phyloP scores from a whole-genome alignment of 2,113 vertebrate genomes.

The Globicephala melas region DNA sequence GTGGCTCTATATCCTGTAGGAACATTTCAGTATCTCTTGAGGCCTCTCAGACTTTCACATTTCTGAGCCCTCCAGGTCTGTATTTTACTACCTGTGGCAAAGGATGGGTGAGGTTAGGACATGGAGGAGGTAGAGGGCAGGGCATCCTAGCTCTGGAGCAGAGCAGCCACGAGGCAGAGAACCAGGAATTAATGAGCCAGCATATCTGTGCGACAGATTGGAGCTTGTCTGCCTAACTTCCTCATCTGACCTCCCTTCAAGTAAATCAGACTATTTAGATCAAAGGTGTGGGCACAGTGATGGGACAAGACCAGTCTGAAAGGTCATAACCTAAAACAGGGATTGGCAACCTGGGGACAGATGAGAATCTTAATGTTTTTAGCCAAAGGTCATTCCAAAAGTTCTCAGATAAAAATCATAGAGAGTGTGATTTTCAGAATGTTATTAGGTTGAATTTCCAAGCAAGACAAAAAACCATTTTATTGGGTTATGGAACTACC shows the following conservation, averaged over 20 bases:
- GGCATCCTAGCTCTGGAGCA: background rate
- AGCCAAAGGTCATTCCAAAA: conserved; percentile 19
- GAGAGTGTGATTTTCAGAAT: background rate
- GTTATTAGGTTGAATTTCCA: background rate
- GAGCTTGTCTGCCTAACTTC: background rate
- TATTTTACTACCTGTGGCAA: background rate
- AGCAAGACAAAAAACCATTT: background rate
- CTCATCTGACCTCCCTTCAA: background rate
- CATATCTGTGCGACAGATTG: background rate
- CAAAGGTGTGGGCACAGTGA: background rate
- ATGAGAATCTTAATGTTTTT: background rate
- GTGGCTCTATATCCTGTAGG: background rate
- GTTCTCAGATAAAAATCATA: conserved; percentile 35
- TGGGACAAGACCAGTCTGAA: background rate
- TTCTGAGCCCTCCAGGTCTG: background rate
- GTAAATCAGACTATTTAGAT: background rate
- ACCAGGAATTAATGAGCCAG: background rate
- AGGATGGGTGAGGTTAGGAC: background rate
- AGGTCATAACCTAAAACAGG: background rate
- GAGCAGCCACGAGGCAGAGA: background rate
- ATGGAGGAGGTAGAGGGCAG: background rate
- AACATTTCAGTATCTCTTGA: background rate
- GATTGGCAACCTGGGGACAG: background rate
- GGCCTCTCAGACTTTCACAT: background rate
- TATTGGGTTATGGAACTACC: background rate